Percentiles rank a stretch among this genome's conserved stretches.
These are phyloP conservation scores for Drosophila hamatofila DNA, from an alignment of 2,888 invertebrate genomes.

Conservation along the genomic window DNA sequence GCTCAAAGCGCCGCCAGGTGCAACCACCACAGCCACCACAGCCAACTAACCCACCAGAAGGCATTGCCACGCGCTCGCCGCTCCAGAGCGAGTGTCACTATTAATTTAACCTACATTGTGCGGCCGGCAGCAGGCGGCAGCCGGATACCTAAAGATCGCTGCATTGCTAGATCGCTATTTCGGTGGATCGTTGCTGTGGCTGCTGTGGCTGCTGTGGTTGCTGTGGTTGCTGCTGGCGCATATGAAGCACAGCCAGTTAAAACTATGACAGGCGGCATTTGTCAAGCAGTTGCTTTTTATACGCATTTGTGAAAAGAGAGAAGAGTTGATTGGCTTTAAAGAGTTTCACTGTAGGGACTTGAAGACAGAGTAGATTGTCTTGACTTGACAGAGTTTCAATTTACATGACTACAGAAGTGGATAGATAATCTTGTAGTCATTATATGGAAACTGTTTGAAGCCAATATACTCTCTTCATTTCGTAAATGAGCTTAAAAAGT, in stretches of 20 bases:
- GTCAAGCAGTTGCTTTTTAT: constrained; percentile 33
- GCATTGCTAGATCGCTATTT: constrained; percentile 4
- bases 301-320: background rate
- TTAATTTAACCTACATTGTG: constrained; percentile 82
- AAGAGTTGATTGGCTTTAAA: background rate
- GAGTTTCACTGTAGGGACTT: background rate
- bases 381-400: no score
- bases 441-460: no score
- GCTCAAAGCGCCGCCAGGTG: constrained; percentile 67
- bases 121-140: constrained; percentile 21
- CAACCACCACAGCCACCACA: no score
- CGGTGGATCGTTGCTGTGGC: background rate
- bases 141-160: constrained; percentile 6
- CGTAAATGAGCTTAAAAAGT: no score
- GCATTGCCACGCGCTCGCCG: constrained; percentile 53
- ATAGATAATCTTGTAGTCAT: no score
- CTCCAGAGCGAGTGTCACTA: constrained; percentile 77
- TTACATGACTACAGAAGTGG: no score
- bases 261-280: constrained; percentile 68
- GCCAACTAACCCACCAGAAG: constrained; percentile 32
- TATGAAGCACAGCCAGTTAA: constrained; percentile 58
- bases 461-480: no score
- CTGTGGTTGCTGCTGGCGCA: constrained; percentile 29
- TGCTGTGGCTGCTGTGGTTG: constrained; percentile 7
- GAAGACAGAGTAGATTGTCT: background rate